These are phyloP conservation scores for Clarias fuscus DNA, from an alignment of 2,797 vertebrate genomes.

Conservation along the genomic window DNA sequence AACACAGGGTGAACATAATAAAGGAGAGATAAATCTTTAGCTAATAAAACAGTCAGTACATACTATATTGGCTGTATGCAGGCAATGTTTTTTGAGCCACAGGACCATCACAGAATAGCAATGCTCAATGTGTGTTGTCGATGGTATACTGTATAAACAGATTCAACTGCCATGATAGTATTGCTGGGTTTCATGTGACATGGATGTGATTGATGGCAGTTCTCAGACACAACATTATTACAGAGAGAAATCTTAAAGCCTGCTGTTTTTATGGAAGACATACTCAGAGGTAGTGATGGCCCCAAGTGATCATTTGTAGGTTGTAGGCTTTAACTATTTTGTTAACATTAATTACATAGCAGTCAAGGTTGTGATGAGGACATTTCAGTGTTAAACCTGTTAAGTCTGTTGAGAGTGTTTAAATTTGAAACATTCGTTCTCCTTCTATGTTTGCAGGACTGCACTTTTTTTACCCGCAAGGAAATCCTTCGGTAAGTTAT, in stretches of 20 bases:
- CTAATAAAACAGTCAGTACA: slow-evolving; percentile 51
- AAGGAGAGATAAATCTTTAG: slow-evolving; percentile 49
- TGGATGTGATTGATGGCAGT: slow-evolving; percentile 54
- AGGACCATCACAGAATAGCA: slow-evolving; percentile 19
- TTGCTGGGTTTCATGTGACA: slow-evolving; percentile 53
- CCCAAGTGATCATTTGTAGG: neutral
- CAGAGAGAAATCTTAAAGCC: slow-evolving; percentile 58
- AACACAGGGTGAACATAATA: slow-evolving; percentile 51
- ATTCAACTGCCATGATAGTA: slow-evolving; percentile 60
- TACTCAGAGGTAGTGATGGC: slow-evolving; percentile 15
- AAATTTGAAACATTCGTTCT: slow-evolving; percentile 3
- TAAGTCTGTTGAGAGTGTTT: neutral
- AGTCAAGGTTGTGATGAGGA: neutral
- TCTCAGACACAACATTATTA: slow-evolving; percentile 51
- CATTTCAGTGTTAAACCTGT: neutral
- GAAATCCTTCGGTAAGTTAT: slow-evolving; percentile 95
- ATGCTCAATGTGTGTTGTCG: slow-evolving; percentile 42
- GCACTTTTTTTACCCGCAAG: slow-evolving; percentile 97
- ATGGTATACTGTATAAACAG: slow-evolving; percentile 23
- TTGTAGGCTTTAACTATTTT: neutral
- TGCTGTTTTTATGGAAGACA: slow-evolving; percentile 24
- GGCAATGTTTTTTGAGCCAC: slow-evolving; percentile 50
- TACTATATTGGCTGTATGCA: neutral
- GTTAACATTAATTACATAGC: neutral
- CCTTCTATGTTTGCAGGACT: slow-evolving; percentile 81